phyloP scores from a whole-genome alignment of 2,113 vertebrate species.

The Toxostoma redivivum region DNA sequence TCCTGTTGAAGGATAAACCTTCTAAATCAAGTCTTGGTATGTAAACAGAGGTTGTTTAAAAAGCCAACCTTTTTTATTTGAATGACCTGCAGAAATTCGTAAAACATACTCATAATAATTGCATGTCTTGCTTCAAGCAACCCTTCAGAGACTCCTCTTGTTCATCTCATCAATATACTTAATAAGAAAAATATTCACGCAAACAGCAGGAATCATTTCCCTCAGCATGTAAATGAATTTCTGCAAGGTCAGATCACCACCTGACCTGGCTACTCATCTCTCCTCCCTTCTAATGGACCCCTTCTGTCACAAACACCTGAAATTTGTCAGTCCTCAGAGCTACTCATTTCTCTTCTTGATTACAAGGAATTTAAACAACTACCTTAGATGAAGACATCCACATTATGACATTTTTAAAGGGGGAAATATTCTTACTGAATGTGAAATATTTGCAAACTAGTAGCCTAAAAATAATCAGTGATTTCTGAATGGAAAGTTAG shows the following conservation, averaged over 20 bases:
- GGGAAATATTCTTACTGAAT: not conserved
- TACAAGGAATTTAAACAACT: not conserved
- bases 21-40: not conserved
- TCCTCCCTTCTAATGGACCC: not conserved
- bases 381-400: not conserved
- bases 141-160: not conserved
- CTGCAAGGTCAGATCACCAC: not conserved
- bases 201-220: not conserved
- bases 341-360: not conserved
- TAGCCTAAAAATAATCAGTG: not conserved
- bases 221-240: not conserved
- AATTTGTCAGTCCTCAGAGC: not conserved
- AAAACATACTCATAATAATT: not conserved
- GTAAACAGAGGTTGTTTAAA: not conserved
- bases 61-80: not conserved
- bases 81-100: not conserved
- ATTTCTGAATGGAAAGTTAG: not conserved
- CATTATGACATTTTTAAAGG: not conserved
- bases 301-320: not conserved
- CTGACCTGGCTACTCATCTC: not conserved
- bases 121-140: not conserved
- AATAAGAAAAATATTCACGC: not conserved
- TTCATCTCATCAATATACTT: not conserved
- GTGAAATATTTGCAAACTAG: not conserved
- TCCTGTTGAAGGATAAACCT: not conserved